phyloP scores from a whole-genome alignment of 2,888 invertebrate species.

The Cataglyphis livida region DNA sequence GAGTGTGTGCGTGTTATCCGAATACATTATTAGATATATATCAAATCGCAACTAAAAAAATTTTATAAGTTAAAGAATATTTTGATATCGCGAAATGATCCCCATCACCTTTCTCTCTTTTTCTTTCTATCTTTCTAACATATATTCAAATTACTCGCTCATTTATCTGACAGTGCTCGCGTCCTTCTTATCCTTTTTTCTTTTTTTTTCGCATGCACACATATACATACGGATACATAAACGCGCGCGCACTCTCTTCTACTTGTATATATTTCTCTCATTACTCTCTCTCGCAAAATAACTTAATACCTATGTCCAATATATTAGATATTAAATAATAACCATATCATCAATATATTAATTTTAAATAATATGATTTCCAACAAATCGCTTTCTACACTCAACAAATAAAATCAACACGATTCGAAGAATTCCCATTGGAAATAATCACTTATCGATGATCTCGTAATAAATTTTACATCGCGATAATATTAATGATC shows the following conservation, averaged over 20 bases:
- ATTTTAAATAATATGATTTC: slow-evolving; percentile 85
- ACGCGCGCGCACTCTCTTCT: slow-evolving; percentile 62
- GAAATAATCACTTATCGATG: slow-evolving; percentile 66
- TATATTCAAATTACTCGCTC: slow-evolving; percentile 24
- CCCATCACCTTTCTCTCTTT: slow-evolving; percentile 40
- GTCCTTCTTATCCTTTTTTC: slow-evolving; percentile 37
- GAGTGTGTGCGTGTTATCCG: slow-evolving; percentile 25
- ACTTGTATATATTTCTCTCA: slow-evolving; percentile 44
- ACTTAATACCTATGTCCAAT: slow-evolving; percentile 83
- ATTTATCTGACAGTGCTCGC: slow-evolving; percentile 8
- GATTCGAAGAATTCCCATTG: slow-evolving; percentile 61
- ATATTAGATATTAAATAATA: slow-evolving; percentile 85
- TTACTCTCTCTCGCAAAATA: slow-evolving; percentile 78
- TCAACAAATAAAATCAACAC: slow-evolving; percentile 80
- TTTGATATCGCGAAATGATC: slow-evolving; percentile 76
- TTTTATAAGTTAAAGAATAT: slow-evolving; percentile 76
- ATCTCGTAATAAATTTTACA: slow-evolving; percentile 33
- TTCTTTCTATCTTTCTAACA: not conserved
- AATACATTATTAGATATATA: slow-evolving; percentile 41
- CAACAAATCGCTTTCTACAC: slow-evolving; percentile 82
- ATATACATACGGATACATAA: slow-evolving; percentile 65
- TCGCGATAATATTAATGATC: slow-evolving; percentile 27
- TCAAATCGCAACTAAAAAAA: slow-evolving; percentile 59
- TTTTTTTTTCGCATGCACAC: slow-evolving; percentile 56
- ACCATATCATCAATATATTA: slow-evolving; percentile 84